Evolutionary conservation across 2,113 vertebrate species (phyloP), one percentile per base, ranked within the genome.

Genomic region (Galeopterus variegatus): DNA sequence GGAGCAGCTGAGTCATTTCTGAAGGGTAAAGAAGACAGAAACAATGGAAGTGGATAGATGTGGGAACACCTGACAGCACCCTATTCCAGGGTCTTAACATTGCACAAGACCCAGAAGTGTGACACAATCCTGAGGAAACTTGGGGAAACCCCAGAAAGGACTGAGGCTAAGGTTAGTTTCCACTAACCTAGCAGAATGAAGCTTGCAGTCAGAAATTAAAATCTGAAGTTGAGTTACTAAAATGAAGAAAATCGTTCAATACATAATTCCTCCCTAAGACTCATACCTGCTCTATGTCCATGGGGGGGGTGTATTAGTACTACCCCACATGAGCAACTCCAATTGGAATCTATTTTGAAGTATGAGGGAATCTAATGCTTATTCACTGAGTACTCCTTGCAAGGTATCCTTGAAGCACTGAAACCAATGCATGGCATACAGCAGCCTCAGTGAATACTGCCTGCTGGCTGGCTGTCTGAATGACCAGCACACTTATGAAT

Each of bases 141-240:
- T 90, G 92, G 97, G 97, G 95, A 97, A 98, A 93, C 95, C 97
- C 97, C 97, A 87, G 12, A 82, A 65, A 92, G 83, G 21, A 77
- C 83, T 96, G 96, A 97, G 83, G 76, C 97, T 97, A 97, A 90
- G 36, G 2, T 96, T 93, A 96, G 75, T 98, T 98, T 98, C 97
- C 97, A 96, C 97, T 97, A 97, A 60, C 92, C 80, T 82, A 96
- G 96, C 96, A 95, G 84, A 97, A 98, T 93, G 72, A 93, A 96
- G 73, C 36, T 88, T 92, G 23, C 41, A 92, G 95, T 96, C 75
- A 95, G 75, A 96, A 95, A 95, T 97, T 85, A 95, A 97, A 97
- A 95, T 75, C 95, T 72, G 48, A 97, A 95, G 80, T 87, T 95
- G 79, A 77, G 18, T 94, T 97, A 95, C 88, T 86, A 94, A 96